Conservation (phyloP, 1,140 invertebrate species). For the Mercenaria mercenaria region DNA sequence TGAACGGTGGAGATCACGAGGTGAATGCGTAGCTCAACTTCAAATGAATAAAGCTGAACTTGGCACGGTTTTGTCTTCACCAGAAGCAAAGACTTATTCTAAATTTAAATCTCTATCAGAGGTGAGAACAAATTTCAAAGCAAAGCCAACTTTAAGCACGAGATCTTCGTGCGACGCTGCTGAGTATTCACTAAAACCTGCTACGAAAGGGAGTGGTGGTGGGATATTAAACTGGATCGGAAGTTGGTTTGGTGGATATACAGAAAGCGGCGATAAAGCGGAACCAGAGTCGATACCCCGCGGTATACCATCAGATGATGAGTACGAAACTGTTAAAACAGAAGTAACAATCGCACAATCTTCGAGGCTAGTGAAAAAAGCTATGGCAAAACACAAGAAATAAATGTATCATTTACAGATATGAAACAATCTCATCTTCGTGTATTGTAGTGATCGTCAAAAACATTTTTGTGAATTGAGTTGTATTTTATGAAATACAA, state of each 20-base stretch:
- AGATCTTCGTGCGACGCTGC: background rate
- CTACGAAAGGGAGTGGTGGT: background rate
- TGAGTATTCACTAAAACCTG: background rate
- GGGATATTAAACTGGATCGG: background rate
- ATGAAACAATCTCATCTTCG: too few relatives aligned
- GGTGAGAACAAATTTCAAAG: background rate
- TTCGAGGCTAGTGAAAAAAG: background rate
- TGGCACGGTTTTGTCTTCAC: background rate
- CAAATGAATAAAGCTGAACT: slow-evolving; percentile 29
- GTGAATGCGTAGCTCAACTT: slow-evolving; percentile 1
- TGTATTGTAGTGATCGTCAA: too few relatives aligned
- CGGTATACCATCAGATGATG: background rate
- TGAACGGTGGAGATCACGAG: slow-evolving; percentile 18
- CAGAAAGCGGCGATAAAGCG: background rate
- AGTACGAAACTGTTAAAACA: background rate
- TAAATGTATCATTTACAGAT: too few relatives aligned
- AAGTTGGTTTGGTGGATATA: background rate
- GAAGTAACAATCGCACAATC: background rate
- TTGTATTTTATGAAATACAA: too few relatives aligned
- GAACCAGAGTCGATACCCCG: background rate
- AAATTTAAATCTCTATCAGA: background rate
- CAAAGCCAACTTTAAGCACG: background rate
- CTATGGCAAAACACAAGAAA: background rate
- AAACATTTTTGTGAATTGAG: too few relatives aligned
- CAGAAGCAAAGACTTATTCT: background rate